Evolutionary conservation across 2,888 invertebrate species (phyloP).

Genomic region (Orchesellides sinensis): DNA sequence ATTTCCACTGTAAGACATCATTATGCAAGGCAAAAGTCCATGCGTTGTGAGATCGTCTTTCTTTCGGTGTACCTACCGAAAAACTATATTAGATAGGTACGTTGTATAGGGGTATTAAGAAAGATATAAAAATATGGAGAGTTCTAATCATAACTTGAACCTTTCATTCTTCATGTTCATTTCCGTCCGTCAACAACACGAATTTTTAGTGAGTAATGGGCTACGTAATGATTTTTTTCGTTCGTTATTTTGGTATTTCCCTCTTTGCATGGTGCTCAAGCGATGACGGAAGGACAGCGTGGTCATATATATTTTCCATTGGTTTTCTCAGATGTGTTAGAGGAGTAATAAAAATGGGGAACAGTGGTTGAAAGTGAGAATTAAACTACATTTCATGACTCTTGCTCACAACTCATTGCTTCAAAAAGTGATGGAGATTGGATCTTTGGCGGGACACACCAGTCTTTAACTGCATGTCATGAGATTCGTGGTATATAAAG

Average conservation of each 20-base stretch:
- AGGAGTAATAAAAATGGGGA: neutral
- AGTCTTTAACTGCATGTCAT: neutral
- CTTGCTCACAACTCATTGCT: conserved; percentile 59
- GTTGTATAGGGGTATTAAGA: no score
- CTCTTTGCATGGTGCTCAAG: conserved; percentile 1
- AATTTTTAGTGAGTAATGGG: conserved; percentile 48
- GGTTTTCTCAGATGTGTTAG: no score
- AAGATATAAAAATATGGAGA: no score
- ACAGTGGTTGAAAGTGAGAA: conserved; percentile 46
- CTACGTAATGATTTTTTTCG: conserved; percentile 42
- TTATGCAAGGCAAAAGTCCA: no score
- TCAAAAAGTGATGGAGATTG: conserved; percentile 56
- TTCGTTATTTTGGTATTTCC: conserved; percentile 24
- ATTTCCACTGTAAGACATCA: no score
- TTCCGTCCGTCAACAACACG: conserved; percentile 64
- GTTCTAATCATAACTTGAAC: conserved; percentile 32
- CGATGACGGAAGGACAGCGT: conserved; percentile 36
- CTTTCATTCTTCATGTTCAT: conserved; percentile 61
- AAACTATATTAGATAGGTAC: no score
- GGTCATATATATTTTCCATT: conserved; percentile 9
- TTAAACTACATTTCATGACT: conserved; percentile 58
- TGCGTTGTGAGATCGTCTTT: no score
- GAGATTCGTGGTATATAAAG: no score
- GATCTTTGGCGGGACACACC: conserved; percentile 53
- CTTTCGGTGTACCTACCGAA: no score